Base-by-base conservation (phyloP, 1,140 invertebrate species). In the Heliconius hewitsoni region DNA sequence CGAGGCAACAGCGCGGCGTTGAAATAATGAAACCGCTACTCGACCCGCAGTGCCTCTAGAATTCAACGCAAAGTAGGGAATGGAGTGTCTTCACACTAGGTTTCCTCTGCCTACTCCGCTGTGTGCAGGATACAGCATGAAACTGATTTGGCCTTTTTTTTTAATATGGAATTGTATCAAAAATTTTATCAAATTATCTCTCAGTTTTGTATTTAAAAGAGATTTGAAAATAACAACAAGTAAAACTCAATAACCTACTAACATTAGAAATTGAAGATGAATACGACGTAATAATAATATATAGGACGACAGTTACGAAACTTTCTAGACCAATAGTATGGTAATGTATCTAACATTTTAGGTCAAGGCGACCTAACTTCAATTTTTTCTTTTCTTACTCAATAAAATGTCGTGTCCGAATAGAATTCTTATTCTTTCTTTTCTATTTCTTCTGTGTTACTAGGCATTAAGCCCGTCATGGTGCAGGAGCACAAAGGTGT, bases 251-350 rank as follows among this genome's bases (percentile, higher is more conserved):
- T 19, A 55, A 55, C n/a, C n/a, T 11, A 57, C n/a, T 19, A 57
- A 57, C 8, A 9, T 57, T 23, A 18, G 55, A 57, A 57, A 66
- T 27, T 66, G 19, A 30, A 66, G 11, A 8, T 11, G 2, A 66
- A 13, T 16, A 23, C 23, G 42, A 46, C 16, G 4, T 46, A 16
- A 27, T 30, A 13, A 66, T 27, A n/a, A 19, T 60, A 23, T 30
- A 66, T 23, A 3, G 60, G 19, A 27, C 3, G 27, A 30, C 0
- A 66, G 23, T 66, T 66, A 66, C 60, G 60, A 30, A 23, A 66
- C 60, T 66, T 27, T 30, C 23, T 27, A 66, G 60, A 30, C 60
- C 27, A 66, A 66, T 66, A 30, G 60, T 66, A 66, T 66, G 60
- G 23, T 30, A 66, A 66, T 66, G 23, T 66, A n/a, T 19, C 19